Base-by-base conservation (phyloP, 2,113 vertebrate species). In the Scomber colias region DNA sequence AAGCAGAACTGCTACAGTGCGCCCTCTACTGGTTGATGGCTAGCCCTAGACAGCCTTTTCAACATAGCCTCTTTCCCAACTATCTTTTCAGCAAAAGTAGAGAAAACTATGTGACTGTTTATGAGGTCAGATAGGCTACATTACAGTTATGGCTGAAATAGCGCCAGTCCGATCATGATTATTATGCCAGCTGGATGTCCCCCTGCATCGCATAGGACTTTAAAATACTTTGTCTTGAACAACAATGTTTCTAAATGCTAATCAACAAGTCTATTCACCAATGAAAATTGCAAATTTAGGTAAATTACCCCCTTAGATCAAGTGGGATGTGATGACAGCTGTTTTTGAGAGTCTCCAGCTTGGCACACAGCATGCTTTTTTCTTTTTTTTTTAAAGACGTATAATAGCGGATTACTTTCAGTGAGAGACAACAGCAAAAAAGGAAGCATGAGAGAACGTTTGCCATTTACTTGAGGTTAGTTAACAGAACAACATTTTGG, bases 331-430 rank as follows among this genome's bases (percentile, higher is more conserved):
- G 70, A 81, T 69, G 75, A 83, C 79, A 75, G 30, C 8, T 19
- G 19, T 40, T 24, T 30, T 19, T 4, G 15, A 75, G 69, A 75
- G 69, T 57, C 71, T 66, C 51, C 3, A 15, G 71, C 71, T 66
- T 71, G 74, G 74, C 57, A 66, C 71, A n/a, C 27, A 3, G 12
- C 6, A 0, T n/a, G 56, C 17, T 46, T 40, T 40, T 82, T 27
- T 27, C 1, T 27, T 27, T 2, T 27, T 27, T 80, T 84, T 60
- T 68, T 74, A 64, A 77, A 45, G 51, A 75, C 62, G 65, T 79
- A 82, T 87, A 77, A 90, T 86, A 48, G 77, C 11, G 21, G 70
- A 81, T 87, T 83, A 85, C 85, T 87, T 73, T 82, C 70, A 75
- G 48, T 11, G 11, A 79, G 66, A 75, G 64, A 75, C 21, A 19